Conservation (phyloP, 2,797 vertebrate species). For the Aotus griseimembra region DNA sequence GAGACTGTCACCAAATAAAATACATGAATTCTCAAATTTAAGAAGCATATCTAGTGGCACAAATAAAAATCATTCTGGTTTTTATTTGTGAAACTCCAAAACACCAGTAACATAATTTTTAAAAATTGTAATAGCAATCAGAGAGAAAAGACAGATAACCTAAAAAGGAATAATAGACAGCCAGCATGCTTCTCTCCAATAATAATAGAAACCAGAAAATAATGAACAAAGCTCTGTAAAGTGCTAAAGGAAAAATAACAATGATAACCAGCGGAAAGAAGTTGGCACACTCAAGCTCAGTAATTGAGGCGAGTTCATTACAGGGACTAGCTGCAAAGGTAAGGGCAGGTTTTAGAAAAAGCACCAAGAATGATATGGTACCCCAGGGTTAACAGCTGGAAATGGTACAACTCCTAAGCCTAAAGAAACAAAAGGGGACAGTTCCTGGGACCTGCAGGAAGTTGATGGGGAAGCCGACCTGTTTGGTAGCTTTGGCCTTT, state of each 20-base stretch:
- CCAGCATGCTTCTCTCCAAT: neutral
- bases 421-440: neutral
- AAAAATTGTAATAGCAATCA: neutral
- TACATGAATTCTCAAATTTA: neutral
- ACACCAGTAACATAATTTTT: neutral
- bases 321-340: neutral
- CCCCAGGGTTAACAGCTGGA: neutral
- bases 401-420: neutral
- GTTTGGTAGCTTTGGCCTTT: neutral
- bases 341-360: neutral
- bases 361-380: neutral
- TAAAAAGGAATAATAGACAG: neutral
- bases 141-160: conserved; percentile 7
- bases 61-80: neutral
- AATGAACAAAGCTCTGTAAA: neutral
- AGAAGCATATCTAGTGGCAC: neutral
- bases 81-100: neutral
- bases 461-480: neutral
- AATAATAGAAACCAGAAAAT: conserved; percentile 5
- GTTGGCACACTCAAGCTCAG: neutral
- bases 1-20: neutral
- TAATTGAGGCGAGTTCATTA: neutral
- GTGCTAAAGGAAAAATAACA: neutral
- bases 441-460: neutral
- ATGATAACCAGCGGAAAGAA: neutral